Base-by-base conservation (phyloP, 2,113 vertebrate genomes). In the Rhinogobius similis region DNA sequence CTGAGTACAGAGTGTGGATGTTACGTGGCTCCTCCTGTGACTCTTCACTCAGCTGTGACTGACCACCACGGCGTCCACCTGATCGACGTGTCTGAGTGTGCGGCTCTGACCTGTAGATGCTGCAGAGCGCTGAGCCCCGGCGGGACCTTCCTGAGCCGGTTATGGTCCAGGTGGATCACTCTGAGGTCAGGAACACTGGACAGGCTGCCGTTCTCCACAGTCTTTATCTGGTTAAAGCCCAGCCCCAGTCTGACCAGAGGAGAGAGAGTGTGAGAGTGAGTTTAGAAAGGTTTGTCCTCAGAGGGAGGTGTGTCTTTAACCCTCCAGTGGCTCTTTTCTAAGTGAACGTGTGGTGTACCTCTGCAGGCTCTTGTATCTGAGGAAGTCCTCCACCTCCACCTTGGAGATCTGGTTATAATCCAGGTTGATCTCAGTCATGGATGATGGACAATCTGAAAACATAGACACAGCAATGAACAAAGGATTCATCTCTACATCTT, bases 381-480 rank as follows among this genome's bases (percentile, higher is more conserved):
- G 94, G 77, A 99, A 96, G 86, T 99, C 98, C 72, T 99, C 97
- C 0, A 96, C 66, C 85, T 98, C 97, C 0, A 99, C 91, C 78
- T 93, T 88, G 27, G 93, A 85, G 75, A 99, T 98, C 90, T 96
- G 97, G 75, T 99, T 99, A 87, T 95, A 95, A 72, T 99, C 97
- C 89, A 99, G 89, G 65, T 95, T 96, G 78, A 99, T 94, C 66
- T 99, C 96, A 59, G 94, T 83, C 43, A 99, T 93, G 48, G 94
- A 94, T 16, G 95, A 82, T 27, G 98, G 98, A 56, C 99, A 72
- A 76, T 73, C 89, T 98, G 92, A 68, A 75, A 53, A 56, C 13
- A 29, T 3, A 11, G 48, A 53, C 10, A 53, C 23, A 53, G 0
- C 7, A 39, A 39, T 10, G 2, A 29, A 29, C 29, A 29, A 29